Conservation (phyloP, 1,140 invertebrate genomes). For the Ips typographus region DNA sequence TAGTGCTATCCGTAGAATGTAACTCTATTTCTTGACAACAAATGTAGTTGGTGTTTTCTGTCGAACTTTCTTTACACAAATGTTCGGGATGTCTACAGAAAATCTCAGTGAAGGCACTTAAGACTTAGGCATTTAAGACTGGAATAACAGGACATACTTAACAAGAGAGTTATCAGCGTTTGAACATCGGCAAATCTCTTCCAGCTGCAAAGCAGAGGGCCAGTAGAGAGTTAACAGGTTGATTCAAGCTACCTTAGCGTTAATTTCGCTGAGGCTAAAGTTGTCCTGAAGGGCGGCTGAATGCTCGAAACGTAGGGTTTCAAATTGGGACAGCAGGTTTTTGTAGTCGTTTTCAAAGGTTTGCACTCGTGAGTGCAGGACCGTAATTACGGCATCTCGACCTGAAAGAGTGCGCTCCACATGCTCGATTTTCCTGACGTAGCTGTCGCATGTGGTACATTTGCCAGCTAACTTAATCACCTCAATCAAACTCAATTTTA, state of each 20-base stretch:
- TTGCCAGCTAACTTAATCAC: background rate
- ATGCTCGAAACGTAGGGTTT: slow-evolving; percentile 37
- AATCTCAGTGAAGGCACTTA: too few relatives aligned
- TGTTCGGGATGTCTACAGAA: too few relatives aligned
- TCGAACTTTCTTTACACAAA: too few relatives aligned
- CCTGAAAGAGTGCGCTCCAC: slow-evolving; percentile 31
- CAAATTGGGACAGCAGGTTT: slow-evolving; percentile 34
- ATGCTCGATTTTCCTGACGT: slow-evolving; percentile 33
- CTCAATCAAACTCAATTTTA: too few relatives aligned
- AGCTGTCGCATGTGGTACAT: slow-evolving; percentile 19
- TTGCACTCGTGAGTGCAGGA: slow-evolving; percentile 27
- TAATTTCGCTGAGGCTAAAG: slow-evolving; percentile 23
- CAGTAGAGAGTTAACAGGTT: background rate
- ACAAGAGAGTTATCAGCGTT: background rate
- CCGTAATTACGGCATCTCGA: slow-evolving; percentile 35
- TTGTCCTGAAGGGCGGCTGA: slow-evolving; percentile 23
- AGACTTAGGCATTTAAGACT: too few relatives aligned
- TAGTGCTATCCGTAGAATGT: too few relatives aligned
- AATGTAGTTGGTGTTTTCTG: too few relatives aligned
- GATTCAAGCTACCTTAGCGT: slow-evolving; percentile 11
- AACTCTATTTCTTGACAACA: too few relatives aligned
- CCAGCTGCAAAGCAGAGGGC: slow-evolving; percentile 3
- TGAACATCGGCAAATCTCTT: slow-evolving; percentile 3
- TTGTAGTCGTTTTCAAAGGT: slow-evolving; percentile 38
- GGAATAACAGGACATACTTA: too few relatives aligned